phyloP scores from a whole-genome alignment of 2,888 invertebrate species.

The Ophion slaviceki region DNA sequence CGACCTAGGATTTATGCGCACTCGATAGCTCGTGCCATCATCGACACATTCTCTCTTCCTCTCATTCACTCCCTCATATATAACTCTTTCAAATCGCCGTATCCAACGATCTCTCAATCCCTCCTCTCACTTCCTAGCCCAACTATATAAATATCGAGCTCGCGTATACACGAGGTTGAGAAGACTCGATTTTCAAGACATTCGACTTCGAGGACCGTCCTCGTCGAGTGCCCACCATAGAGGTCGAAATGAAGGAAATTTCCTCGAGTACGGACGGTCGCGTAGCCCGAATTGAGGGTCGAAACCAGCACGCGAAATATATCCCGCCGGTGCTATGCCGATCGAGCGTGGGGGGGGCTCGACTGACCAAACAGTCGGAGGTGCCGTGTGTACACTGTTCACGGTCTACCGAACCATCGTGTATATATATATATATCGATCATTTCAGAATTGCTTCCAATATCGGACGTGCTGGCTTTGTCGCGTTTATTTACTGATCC shows the following conservation, averaged over 20 bases:
- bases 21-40: conserved; percentile 65
- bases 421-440: conserved; percentile 46
- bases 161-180: not conserved
- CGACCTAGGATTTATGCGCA: conserved; percentile 57
- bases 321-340: conserved; percentile 1
- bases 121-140: conserved; percentile 34
- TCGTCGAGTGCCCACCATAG: not conserved
- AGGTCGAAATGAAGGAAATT: conserved; percentile 52
- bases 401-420: conserved; percentile 65
- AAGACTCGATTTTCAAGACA: not conserved
- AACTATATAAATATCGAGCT: not conserved
- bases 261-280: conserved; percentile 57
- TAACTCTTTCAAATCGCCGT: conserved; percentile 32
- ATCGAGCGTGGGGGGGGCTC: conserved; percentile 60
- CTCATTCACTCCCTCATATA: not conserved
- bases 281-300: conserved; percentile 60
- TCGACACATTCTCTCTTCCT: conserved; percentile 49
- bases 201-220: not conserved
- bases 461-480: conserved; percentile 78
- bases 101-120: conserved; percentile 24
- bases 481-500: conserved; percentile 75
- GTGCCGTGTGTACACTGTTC: conserved; percentile 77
- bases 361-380: conserved; percentile 77
- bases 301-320: conserved; percentile 36
- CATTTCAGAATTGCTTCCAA: conserved; percentile 71